Evolutionary conservation across 2,797 vertebrate species (phyloP), one percentile per base, ranked within the genome.

Genomic region (Melanotaenia nigrans): DNA sequence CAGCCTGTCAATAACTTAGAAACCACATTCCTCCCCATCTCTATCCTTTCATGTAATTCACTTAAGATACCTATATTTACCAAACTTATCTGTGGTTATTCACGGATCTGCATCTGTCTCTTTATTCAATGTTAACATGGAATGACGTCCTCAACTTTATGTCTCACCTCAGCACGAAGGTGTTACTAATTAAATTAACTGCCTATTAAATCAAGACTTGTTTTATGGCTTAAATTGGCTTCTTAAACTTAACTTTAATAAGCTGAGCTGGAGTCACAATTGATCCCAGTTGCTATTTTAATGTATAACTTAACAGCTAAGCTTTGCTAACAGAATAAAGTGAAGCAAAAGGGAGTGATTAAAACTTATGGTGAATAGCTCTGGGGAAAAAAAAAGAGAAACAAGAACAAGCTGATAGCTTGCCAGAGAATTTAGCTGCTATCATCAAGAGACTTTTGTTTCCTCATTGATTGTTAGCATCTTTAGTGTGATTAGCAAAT

Each of bases 401-500:
- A 78, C 32, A 77, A 77, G 69, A 68, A 74, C 61, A 81, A 74
- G 73, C 47, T 83, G 73, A 78, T 83, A 79, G 71, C 75, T 74
- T 74, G 49, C 61, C 77, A 77, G 49, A 81, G 56, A 66, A 82
- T 87, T 84, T 85, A 60, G 14, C 18, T 60, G 55, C 77, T 65
- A 61, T 77, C 61, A 81, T 68, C 58, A 40, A 61, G 73, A 66
- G 60, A 71, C 68, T 81, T 60, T 54, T 25, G 77, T 83, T 81
- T 83, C 71, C 61, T 83, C 56, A 59, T 61, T 28, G 74, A 83
- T 83, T 81, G 66, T 82, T 82, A 65, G 38, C 73, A 81, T 70
- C 76, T 88, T 87, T 77, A 70, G 67, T 79, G 75, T 82, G 70
- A 91, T 90, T 78, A 83, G 75, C 68, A 77, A 86, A 90, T 89